Percentiles rank a stretch among this genome's conserved stretches.
These are phyloP conservation scores for Pangasius sanitwongsei DNA, from an alignment of 2,797 vertebrate genomes.

Conservation along the genomic window DNA sequence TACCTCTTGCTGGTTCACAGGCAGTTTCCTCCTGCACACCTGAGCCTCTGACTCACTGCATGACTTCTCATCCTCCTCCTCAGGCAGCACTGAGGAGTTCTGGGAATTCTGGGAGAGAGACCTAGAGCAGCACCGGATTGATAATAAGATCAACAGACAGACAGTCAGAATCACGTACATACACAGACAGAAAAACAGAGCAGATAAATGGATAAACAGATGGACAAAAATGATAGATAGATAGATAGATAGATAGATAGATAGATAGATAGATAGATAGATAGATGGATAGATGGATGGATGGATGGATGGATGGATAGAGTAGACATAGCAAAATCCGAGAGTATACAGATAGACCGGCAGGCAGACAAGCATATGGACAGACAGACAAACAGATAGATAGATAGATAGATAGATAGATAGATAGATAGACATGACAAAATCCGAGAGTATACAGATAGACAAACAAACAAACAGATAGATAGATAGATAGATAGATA, in stretches of 20 bases:
- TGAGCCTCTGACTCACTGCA: slow-evolving; percentile 87
- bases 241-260: background rate
- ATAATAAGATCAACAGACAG: background rate
- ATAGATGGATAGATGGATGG: background rate
- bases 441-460: too few species aligned
- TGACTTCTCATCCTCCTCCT: slow-evolving; percentile 91
- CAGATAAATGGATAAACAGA: background rate
- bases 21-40: slow-evolving; percentile 78
- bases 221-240: background rate
- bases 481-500: too few species aligned
- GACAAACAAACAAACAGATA: too few species aligned
- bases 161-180: background rate
- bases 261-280: background rate
- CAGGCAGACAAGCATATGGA: too few species aligned
- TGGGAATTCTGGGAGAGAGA: slow-evolving; percentile 93
- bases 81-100: slow-evolving; percentile 90
- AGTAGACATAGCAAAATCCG: background rate
- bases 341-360: background rate
- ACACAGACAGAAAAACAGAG: background rate
- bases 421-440: too few species aligned
- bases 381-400: too few species aligned
- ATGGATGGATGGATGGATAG: background rate
- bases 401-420: too few species aligned
- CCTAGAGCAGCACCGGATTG: slow-evolving; percentile 66
- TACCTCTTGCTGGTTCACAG: slow-evolving; percentile 81